Conservation (phyloP, 2,888 invertebrate genomes). For the Bombylius discolor region DNA sequence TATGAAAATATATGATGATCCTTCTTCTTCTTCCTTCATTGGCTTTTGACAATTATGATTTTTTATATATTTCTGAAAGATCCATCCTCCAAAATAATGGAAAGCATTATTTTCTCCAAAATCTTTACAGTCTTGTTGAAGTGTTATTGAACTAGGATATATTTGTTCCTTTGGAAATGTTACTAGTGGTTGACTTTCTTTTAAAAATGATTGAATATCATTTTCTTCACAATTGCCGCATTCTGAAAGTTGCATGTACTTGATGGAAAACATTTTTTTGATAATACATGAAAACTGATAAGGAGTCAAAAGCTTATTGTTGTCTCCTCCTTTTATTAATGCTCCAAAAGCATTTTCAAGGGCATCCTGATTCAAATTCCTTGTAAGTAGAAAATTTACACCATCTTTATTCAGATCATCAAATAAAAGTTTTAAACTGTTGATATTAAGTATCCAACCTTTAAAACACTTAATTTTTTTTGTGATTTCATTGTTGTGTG, state of each 20-base stretch:
- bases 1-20: too few species aligned
- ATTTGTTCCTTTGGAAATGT: too few species aligned
- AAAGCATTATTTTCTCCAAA: too few species aligned
- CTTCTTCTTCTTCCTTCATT: too few species aligned
- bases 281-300: background rate
- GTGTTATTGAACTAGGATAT: too few species aligned
- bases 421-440: background rate
- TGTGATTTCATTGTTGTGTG: background rate
- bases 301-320: background rate
- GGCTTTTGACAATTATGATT: too few species aligned
- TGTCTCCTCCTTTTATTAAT: background rate
- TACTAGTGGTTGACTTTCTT: too few species aligned
- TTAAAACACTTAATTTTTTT: background rate
- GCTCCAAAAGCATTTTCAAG: background rate
- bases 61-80: too few species aligned
- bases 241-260: background rate
- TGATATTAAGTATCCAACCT: background rate
- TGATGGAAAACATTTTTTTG: background rate
- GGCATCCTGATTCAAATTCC: background rate
- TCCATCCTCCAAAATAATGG: too few species aligned
- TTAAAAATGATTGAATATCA: too few species aligned
- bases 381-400: background rate
- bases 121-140: too few species aligned
- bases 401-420: background rate
- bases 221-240: background rate